A percentile compares a stretch with the other conserved stretches of the same genome.
These are phyloP conservation scores for Tadarida brasiliensis DNA, from an alignment of 2,797 vertebrate genomes.

Conservation along the genomic window DNA sequence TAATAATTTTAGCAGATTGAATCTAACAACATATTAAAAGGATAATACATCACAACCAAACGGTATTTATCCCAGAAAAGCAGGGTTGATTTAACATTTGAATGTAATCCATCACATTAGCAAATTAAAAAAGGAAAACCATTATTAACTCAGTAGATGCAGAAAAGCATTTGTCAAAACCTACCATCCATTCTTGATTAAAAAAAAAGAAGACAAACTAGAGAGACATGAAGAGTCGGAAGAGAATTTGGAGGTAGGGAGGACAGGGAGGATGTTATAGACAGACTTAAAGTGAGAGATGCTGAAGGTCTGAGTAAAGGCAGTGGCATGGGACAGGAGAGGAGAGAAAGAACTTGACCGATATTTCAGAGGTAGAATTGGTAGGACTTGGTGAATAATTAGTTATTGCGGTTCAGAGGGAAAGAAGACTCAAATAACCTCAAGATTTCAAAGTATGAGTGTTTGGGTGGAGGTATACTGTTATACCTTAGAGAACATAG, in stretches of 20 bases:
- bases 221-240: not conserved
- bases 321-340: not conserved
- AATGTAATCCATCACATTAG: not conserved
- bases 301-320: not conserved
- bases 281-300: not conserved
- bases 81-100: not conserved
- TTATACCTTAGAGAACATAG: not conserved
- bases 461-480: not conserved
- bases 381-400: not conserved
- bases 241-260: not conserved
- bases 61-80: not conserved
- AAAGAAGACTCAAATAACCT: not conserved
- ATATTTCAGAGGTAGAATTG: not conserved
- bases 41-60: not conserved
- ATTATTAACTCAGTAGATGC: not conserved
- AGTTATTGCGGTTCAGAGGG: not conserved
- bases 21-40: not conserved
- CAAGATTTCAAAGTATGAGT: not conserved
- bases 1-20: not conserved
- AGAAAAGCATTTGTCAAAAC: slow-evolving; percentile 16
- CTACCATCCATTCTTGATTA: not conserved
- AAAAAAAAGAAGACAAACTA: not conserved
- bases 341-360: not conserved
- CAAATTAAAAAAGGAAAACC: not conserved
- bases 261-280: not conserved